Evolutionary conservation across 1,140 invertebrate genomes (phyloP).

Genomic region (Copidosoma floridanum): DNA sequence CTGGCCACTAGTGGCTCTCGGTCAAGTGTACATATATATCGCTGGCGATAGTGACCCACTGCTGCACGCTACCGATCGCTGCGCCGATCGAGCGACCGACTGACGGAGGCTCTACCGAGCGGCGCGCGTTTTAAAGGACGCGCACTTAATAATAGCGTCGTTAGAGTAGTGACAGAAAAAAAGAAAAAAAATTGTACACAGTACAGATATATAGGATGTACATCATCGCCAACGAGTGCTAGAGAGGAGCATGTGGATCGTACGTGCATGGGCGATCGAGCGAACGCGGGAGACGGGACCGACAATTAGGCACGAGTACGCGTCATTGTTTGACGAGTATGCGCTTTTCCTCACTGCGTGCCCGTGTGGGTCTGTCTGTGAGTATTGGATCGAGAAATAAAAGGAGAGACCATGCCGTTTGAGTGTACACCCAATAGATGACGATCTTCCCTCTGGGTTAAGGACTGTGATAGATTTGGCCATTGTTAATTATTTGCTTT

Average conservation of each 20-base stretch:
- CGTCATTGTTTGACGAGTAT: no score
- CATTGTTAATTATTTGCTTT: no score
- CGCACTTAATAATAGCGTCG: slow-evolving; percentile 17
- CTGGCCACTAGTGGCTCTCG: neutral
- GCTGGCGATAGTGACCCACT: no score
- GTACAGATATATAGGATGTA: no score
- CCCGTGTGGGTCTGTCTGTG: no score
- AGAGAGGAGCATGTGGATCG: neutral
- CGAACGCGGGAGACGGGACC: neutral
- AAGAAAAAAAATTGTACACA: no score
- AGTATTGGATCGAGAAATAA: neutral
- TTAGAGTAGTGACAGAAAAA: neutral
- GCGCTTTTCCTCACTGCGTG: no score
- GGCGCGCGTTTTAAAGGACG: slow-evolving; percentile 6
- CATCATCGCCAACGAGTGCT: neutral
- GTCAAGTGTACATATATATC: no score
- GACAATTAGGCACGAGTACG: neutral
- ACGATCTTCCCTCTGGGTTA: no score
- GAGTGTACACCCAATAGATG: no score
- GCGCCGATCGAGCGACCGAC: slow-evolving; percentile 2
- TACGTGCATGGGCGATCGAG: neutral
- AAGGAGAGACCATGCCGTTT: neutral
- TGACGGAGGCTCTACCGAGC: neutral
- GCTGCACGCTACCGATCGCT: no score
- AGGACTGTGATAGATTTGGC: no score